phyloP scores from a whole-genome alignment of 2,797 vertebrate species.

The Pseudocheirus occidentalis region DNA sequence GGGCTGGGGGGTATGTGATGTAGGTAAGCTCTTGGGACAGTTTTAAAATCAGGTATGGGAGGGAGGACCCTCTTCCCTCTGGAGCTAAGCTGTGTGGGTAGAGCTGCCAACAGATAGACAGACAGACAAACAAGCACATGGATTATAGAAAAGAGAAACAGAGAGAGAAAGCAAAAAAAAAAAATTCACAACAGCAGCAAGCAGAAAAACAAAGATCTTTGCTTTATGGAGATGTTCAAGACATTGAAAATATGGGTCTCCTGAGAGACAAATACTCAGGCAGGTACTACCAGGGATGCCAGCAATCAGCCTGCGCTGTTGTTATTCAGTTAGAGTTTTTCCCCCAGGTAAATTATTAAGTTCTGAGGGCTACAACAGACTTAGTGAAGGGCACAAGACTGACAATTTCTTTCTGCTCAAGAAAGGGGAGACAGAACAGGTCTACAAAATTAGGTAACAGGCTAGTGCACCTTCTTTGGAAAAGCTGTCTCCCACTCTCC shows the following conservation, averaged over 20 bases:
- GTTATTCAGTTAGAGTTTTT: not conserved
- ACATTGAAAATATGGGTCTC: not conserved
- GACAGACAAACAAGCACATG: slow-evolving; percentile 6
- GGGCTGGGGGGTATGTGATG: too few relatives aligned
- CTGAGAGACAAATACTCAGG: not conserved
- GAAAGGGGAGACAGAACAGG: not conserved
- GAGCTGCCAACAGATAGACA: not conserved
- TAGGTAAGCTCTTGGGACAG: not conserved
- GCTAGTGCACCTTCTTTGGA: not conserved
- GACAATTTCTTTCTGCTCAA: not conserved
- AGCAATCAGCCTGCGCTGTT: not conserved
- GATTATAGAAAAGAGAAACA: slow-evolving; percentile 22
- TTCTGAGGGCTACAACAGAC: not conserved
- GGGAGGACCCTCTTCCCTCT: not conserved
- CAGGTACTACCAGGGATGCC: not conserved
- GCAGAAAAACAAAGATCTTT: slow-evolving; percentile 67
- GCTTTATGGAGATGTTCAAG: slow-evolving; percentile 64
- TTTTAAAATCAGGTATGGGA: not conserved
- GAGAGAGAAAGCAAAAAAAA: slow-evolving; percentile 4
- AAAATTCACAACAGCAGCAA: not conserved
- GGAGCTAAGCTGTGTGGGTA: slow-evolving; percentile 40
- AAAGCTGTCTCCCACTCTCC: slow-evolving; percentile 55
- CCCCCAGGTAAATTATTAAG: not conserved
- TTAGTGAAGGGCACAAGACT: not conserved
- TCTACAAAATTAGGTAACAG: not conserved